A percentile compares a stretch with the other conserved stretches of the same genome.
These are phyloP conservation scores for Ylistrum balloti DNA, from an alignment of 1,140 invertebrate species.

Conservation along the genomic window DNA sequence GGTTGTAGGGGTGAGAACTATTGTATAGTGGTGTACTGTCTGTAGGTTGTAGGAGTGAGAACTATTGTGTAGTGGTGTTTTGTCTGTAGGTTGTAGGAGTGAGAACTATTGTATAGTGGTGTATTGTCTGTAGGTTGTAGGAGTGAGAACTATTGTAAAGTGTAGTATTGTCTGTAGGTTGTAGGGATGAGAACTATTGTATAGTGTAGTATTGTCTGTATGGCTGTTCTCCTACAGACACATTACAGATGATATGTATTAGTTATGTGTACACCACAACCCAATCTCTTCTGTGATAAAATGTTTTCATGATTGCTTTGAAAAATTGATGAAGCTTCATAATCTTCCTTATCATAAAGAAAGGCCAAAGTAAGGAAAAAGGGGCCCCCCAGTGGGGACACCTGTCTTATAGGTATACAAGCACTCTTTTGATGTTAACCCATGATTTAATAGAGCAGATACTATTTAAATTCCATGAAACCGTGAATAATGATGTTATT, in stretches of 20 bases:
- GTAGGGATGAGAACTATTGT: too few species aligned
- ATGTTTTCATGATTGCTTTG: constrained; percentile 35
- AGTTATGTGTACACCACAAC: background rate
- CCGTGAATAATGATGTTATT: constrained; percentile 1
- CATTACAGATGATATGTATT: background rate
- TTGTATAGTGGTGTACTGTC: too few species aligned
- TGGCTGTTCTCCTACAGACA: background rate
- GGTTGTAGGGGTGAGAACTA: too few species aligned
- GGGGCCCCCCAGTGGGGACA: background rate
- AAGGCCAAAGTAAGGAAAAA: background rate
- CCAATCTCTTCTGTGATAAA: background rate
- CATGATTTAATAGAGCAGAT: background rate
- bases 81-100: too few species aligned
- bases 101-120: too few species aligned
- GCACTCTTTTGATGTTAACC: background rate
- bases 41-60: too few species aligned
- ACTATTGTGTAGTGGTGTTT: too few species aligned
- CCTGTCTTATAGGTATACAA: background rate
- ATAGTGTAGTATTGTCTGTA: background rate
- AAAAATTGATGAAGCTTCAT: constrained; percentile 19
- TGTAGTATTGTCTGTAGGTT: too few species aligned
- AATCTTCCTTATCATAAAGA: constrained; percentile 28
- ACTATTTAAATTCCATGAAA: constrained; percentile 10
- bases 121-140: too few species aligned
- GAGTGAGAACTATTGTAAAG: too few species aligned